Evolutionary conservation across 2,888 invertebrate genomes (phyloP).

Genomic region (Dynastes hyllus): DNA sequence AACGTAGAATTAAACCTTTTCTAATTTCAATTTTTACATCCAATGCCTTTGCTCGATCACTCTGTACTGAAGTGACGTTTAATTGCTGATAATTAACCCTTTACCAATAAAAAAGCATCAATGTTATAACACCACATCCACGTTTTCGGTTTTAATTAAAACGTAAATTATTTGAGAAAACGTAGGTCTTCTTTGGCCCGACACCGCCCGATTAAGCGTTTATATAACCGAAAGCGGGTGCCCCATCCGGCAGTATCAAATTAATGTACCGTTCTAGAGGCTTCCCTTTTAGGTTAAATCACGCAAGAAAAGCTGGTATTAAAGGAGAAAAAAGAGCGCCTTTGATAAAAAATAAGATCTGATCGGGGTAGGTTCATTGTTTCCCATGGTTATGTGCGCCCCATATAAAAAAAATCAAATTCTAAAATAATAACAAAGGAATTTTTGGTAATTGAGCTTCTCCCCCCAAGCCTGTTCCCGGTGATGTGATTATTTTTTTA

Average conservation of each 20-base stretch:
- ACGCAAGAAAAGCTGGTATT: slow-evolving; percentile 20
- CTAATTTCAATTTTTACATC: no score
- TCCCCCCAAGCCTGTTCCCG: neutral
- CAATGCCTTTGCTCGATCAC: no score
- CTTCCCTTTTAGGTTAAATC: slow-evolving; percentile 22
- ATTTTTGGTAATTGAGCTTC: neutral
- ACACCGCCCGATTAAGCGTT: neutral
- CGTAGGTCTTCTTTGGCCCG: slow-evolving; percentile 1
- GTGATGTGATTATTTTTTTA: neutral
- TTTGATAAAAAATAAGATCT: slow-evolving; percentile 27
- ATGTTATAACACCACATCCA: neutral
- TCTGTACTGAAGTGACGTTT: no score
- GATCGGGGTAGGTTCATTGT: slow-evolving; percentile 18
- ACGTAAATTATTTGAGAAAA: slow-evolving; percentile 2
- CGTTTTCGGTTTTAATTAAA: neutral
- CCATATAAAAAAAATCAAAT: neutral
- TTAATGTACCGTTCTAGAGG: slow-evolving; percentile 19
- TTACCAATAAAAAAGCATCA: no score
- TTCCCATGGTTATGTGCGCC: neutral
- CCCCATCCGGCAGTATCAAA: slow-evolving; percentile 17
- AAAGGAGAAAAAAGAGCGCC: neutral
- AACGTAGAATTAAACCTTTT: no score
- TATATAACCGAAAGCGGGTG: slow-evolving; percentile 17
- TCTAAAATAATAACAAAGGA: neutral
- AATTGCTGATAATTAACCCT: no score